Base-by-base conservation (phyloP, 2,888 invertebrate genomes). In the Orchestes rusci region DNA sequence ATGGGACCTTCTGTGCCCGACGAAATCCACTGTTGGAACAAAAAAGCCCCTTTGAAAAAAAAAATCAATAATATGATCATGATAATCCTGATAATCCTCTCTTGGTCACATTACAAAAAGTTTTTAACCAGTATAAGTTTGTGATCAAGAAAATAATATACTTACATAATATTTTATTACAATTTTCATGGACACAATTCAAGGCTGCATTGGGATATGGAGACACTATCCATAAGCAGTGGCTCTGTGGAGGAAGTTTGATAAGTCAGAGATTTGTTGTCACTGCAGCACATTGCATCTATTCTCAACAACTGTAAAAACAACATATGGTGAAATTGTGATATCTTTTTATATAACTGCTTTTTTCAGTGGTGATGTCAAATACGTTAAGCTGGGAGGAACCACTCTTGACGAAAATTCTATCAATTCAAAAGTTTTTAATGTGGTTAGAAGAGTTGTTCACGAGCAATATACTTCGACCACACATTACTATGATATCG, bases 271-370 rank as follows among this genome's bases (percentile, higher is more conserved):
- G 68, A 4, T 82, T 74, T 60, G 75, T 85, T 19, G 59, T 84
- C 3, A 80, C 82, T 0, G 83, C 83, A 0, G 83, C 80, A 0
- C 84, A 84, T 61, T 84, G 84, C 54, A 60, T 62, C n/a, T 40
- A 52, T 33, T 43, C 56, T 3, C 33, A 44, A 35, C 43, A 53
- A 29, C 31, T 57, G 60, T 64, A 58, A 57, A 61, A 56, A 30
- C 5, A 15, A 34, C 13, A 34, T 7, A 34, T 23, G 23, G 23
- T 10, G n/a, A n/a, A n/a, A n/a, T n/a, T n/a, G n/a, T n/a, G n/a
- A n/a, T n/a, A n/a, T n/a, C n/a, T n/a, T n/a, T n/a, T n/a, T n/a
- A n/a, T n/a, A n/a, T n/a, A n/a, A n/a, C n/a, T n/a, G n/a, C n/a
- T n/a, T n/a, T n/a, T 55, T 61, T 43, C 42, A 66, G 66, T 29